Evolutionary conservation across 2,797 vertebrate species (phyloP).

Genomic region (Thaleichthys pacificus): DNA sequence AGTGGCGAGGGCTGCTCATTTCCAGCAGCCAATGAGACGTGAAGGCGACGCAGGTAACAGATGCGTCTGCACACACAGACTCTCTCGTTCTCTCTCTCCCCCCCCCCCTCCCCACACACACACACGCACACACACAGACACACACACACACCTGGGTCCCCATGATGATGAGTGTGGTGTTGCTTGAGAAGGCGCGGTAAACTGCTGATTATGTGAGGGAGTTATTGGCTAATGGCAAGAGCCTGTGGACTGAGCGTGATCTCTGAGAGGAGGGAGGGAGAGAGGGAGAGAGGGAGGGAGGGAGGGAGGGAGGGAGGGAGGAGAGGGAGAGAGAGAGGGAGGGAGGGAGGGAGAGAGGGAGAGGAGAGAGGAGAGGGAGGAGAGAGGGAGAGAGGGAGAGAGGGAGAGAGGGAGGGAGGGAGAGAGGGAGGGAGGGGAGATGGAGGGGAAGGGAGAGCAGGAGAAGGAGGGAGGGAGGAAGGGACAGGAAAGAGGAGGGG

Average conservation of each 20-base stretch:
- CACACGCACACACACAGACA: neutral
- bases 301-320: too few relatives aligned
- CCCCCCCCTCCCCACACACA: neutral
- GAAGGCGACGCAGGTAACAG: constrained; percentile 65
- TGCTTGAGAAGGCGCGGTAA: constrained; percentile 58
- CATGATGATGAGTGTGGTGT: constrained; percentile 49
- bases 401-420: constrained; percentile 2
- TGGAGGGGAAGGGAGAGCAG: constrained; percentile 10
- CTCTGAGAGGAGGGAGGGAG: constrained; percentile 34
- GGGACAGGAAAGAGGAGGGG: too few relatives aligned
- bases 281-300: neutral
- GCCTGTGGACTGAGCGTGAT: constrained; percentile 56
- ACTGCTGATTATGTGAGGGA: constrained; percentile 62
- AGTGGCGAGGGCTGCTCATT: constrained; percentile 57
- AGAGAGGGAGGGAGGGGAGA: neutral
- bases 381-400: too few relatives aligned
- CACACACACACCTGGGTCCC: constrained; percentile 48
- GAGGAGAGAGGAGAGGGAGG: too few relatives aligned
- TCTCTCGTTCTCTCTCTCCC: neutral
- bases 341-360: too few relatives aligned
- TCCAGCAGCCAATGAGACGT: constrained; percentile 69
- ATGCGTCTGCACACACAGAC: constrained; percentile 41
- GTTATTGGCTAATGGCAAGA: constrained; percentile 69
- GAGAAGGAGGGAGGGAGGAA: too few relatives aligned
- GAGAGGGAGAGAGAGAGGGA: neutral